Base-by-base conservation (phyloP, 1,140 invertebrate species). In the Drosophila miranda region DNA sequence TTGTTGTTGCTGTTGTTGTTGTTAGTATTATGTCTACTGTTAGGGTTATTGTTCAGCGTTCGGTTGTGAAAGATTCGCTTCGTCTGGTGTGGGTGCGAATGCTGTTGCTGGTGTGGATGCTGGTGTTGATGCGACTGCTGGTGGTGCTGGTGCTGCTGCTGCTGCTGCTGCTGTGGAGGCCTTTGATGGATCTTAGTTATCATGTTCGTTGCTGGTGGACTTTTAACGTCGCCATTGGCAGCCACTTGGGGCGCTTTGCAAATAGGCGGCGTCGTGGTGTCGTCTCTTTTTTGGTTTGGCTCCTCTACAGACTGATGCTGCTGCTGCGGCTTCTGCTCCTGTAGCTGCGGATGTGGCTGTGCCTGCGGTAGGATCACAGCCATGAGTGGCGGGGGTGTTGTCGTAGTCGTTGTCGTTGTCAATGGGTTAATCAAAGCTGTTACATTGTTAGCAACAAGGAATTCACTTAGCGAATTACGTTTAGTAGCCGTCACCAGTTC, bases 391-490 rank as follows among this genome's bases (percentile, higher is more conserved):
- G 81, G 61, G 11, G 70, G 44, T 9, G 68, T 66, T 14, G 77
- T 66, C 6, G 57, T 58, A 13, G 55, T 42, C 19, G 60, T 50
- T n/a, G 54, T 48, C 9, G 52, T 75, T 42, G 75, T 72, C 81
- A 82, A 59, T 78, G 76, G 81, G 72, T 88, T 89, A 80, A 89
- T 88, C 51, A 87, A 82, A 81, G 82, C 75, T 46, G 60, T 87
- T 75, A 86, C 87, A 70, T 90, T 89, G 70, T 90, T 90, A 74
- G 87, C 90, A 68, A 89, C 89, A 66, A 90, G 80, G 71, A 90
- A 90, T 68, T 90, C 87, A 79, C 72, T 90, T 56, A 90, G 83
- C 60, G 89, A 90, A 62, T 90, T 90, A 79, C 86, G 87, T 88
- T 90, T 89, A 34, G 52, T 64, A 34, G 78, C 51, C 53, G 55